Percentiles rank a stretch among this genome's conserved stretches.
Evolutionary conservation across 2,113 vertebrate species (phyloP).

Genomic region (Nerophis ophidion): DNA sequence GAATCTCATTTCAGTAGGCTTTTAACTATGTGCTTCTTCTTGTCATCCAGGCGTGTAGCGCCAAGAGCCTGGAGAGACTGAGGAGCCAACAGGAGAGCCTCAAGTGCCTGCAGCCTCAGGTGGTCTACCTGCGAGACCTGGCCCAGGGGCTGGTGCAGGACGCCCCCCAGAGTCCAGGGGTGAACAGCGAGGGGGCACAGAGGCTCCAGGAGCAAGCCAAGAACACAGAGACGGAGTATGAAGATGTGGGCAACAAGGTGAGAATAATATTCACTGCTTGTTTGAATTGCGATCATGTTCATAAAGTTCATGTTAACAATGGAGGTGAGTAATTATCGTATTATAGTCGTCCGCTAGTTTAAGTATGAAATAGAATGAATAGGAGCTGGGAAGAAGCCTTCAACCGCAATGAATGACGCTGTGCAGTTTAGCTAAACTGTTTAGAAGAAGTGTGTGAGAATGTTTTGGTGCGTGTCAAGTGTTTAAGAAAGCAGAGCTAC

Average conservation of each 20-base stretch:
- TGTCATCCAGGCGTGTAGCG: conserved; percentile 83
- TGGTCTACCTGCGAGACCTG: conserved; percentile 87
- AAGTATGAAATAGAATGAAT: too few relatives aligned
- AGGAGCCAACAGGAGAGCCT: conserved; percentile 85
- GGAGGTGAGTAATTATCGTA: too few relatives aligned
- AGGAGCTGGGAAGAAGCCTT: too few relatives aligned
- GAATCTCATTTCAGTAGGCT: too few relatives aligned
- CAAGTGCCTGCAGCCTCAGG: conserved; percentile 81
- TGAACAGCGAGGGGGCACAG: conserved; percentile 72
- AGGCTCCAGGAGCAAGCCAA: conserved; percentile 76
- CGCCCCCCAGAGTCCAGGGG: conserved; percentile 72
- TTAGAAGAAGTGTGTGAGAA: conserved; percentile 5
- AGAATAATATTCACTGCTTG: conserved; percentile 20
- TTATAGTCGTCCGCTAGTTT: too few relatives aligned
- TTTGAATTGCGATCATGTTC: too few relatives aligned
- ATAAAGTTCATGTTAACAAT: too few relatives aligned
- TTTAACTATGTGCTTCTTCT: not conserved
- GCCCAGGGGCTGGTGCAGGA: conserved; percentile 86
- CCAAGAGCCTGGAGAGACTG: conserved; percentile 91
- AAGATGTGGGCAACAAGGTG: conserved; percentile 78
- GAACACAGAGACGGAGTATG: conserved; percentile 78
- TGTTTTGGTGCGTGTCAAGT: not conserved
- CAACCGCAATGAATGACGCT: not conserved
- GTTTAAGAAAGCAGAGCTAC: conserved; percentile 36
- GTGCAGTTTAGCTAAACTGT: not conserved